Conservation (phyloP, 2,888 invertebrate species). For the Leucozona laternaria region DNA sequence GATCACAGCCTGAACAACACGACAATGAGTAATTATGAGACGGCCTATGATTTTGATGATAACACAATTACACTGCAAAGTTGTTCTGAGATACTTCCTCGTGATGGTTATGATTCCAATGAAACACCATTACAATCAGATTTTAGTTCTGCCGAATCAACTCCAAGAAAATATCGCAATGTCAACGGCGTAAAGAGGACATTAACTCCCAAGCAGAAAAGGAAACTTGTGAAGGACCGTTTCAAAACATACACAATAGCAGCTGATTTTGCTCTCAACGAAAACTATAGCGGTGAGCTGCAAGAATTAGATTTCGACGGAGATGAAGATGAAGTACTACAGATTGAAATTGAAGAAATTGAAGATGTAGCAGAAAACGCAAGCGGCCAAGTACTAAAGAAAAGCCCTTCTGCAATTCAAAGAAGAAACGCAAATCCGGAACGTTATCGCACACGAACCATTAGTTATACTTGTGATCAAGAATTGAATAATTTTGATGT, state of each 20-base stretch:
- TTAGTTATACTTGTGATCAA: slow-evolving; percentile 63
- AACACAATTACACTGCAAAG: slow-evolving; percentile 86
- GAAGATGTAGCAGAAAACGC: slow-evolving; percentile 83
- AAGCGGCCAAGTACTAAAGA: slow-evolving; percentile 9
- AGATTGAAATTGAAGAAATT: slow-evolving; percentile 82
- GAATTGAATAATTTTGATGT: slow-evolving; percentile 68
- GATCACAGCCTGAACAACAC: slow-evolving; percentile 84
- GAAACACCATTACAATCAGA: slow-evolving; percentile 89
- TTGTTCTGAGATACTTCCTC: slow-evolving; percentile 83
- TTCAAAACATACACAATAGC: slow-evolving; percentile 93
- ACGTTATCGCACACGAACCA: slow-evolving; percentile 89
- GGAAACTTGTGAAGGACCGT: slow-evolving; percentile 90
- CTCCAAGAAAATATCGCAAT: slow-evolving; percentile 87
- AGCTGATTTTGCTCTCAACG: slow-evolving; percentile 84
- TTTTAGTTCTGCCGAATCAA: slow-evolving; percentile 90
- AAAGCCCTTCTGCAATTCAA: slow-evolving; percentile 56
- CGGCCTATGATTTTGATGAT: slow-evolving; percentile 84
- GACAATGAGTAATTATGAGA: slow-evolving; percentile 83
- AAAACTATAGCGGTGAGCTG: slow-evolving; percentile 78
- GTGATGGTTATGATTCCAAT: slow-evolving; percentile 81
- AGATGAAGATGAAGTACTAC: slow-evolving; percentile 80
- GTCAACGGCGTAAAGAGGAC: slow-evolving; percentile 79
- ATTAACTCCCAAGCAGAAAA: slow-evolving; percentile 91
- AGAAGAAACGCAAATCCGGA: slow-evolving; percentile 88
- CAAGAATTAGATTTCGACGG: slow-evolving; percentile 77